Conservation (phyloP, 2,888 invertebrate genomes). For the Amitus sp. region DNA sequence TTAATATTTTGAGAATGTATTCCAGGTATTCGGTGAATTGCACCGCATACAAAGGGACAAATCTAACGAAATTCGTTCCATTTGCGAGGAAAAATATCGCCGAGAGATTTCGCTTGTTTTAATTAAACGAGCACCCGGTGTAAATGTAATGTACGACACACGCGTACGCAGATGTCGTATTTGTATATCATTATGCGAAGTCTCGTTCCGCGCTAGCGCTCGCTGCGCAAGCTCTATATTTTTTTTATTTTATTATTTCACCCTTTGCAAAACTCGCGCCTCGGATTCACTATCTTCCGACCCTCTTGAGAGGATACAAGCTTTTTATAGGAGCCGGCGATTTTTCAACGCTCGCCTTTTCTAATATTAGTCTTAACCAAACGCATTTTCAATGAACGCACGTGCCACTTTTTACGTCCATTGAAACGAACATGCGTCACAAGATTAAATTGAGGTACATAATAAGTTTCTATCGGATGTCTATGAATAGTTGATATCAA, state of each 20-base stretch:
- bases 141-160: slow-evolving; percentile 26
- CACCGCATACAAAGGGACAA: neutral
- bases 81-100: slow-evolving; percentile 8
- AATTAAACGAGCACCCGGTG: slow-evolving; percentile 31
- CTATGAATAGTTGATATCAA: no score
- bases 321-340: slow-evolving; percentile 37
- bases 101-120: slow-evolving; percentile 6
- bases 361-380: no score
- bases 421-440: no score
- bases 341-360: slow-evolving; percentile 40
- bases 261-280: slow-evolving; percentile 9
- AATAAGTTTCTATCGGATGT: no score
- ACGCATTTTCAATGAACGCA: no score
- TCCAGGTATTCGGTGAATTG: slow-evolving; percentile 17
- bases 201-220: slow-evolving; percentile 38
- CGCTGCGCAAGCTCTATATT: slow-evolving; percentile 30
- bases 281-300: slow-evolving; percentile 25
- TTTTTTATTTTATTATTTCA: slow-evolving; percentile 44
- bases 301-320: slow-evolving; percentile 30
- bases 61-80: slow-evolving; percentile 4
- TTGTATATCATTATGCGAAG: slow-evolving; percentile 60
- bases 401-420: no score
- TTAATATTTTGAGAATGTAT: neutral
- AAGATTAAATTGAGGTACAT: no score
- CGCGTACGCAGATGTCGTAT: slow-evolving; percentile 55